Base-by-base conservation (phyloP, 1,140 invertebrate genomes). In the Tribolium madens region DNA sequence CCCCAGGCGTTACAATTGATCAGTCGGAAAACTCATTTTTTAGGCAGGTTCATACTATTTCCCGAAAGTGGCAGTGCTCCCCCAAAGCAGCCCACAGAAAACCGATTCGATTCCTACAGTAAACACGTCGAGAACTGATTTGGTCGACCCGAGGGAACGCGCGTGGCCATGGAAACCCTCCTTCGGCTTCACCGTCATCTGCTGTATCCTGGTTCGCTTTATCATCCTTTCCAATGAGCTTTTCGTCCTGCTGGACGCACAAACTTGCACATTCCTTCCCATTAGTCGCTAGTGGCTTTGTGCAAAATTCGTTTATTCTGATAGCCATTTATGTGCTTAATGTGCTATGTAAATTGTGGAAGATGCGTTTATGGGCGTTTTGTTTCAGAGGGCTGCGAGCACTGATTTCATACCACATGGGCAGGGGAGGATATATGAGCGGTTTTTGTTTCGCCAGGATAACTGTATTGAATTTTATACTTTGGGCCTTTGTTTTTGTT, bases 141-240 rank as follows among this genome's bases (percentile, higher is more conserved):
- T 69, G 77, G 68, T 3, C 48, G 31, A 60, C 68, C 50, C n/a
- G 21, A 71, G 64, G 46, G 76, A 31, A 60, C 47, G 70, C 47
- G 70, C 79, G 79, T 80, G 77, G 72, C 79, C 79, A 80, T 80
- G 79, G 79, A 76, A 80, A 80, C 79, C 70, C 79, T 79, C 77
- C 75, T 73, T 72, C 17, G 48, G 46, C 75, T 68, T 48, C 68
- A 42, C 52, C 77, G 79, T 78, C 79, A 79, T 78, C 77, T 80
- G 79, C 73, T 80, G 77, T 77, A 73, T 76, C 50, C 71, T 71
- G 64, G 60, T 69, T 68, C 72, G 74, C 70, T 71, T 71, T 78
- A 78, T 78, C 77, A 78, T 78, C 68, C 77, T 76, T 78, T 76
- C 57, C 73, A 33, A 78, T 69, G 60, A 60, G 31, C 69, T 78